Percentiles rank a stretch among this genome's conserved stretches.
These are phyloP conservation scores for Chaetorhynchus papuensis DNA, from an alignment of 2,113 vertebrate genomes.

Conservation along the genomic window DNA sequence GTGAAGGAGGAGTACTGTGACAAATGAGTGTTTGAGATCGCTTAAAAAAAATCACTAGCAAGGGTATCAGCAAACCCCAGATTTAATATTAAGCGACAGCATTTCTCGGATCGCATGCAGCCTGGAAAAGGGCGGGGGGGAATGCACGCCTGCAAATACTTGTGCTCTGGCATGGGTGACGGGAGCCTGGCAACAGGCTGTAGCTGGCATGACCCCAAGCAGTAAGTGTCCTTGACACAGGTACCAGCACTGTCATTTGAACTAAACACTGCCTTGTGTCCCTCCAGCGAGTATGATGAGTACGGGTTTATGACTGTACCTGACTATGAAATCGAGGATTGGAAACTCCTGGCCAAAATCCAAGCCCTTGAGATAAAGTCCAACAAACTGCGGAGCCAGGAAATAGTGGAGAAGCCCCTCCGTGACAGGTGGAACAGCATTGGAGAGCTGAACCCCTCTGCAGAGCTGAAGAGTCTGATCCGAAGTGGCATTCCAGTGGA, in stretches of 20 bases:
- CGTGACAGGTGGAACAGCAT: slow-evolving; percentile 81
- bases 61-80: background rate
- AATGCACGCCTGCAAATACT: background rate
- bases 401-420: slow-evolving; percentile 74
- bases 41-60: background rate
- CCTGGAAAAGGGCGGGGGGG: background rate
- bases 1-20: background rate
- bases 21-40: accelerated
- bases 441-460: slow-evolving; percentile 68
- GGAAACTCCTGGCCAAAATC: slow-evolving; percentile 90
- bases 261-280: background rate
- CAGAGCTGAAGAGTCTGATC: slow-evolving; percentile 83
- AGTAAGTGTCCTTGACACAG: background rate
- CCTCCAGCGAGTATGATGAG: slow-evolving; percentile 82
- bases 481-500: slow-evolving; percentile 81
- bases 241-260: background rate
- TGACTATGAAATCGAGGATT: slow-evolving; percentile 88
- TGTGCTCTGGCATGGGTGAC: background rate
- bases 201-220: background rate
- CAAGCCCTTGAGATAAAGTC: slow-evolving; percentile 89
- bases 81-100: background rate
- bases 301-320: slow-evolving; percentile 91
- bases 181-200: background rate
- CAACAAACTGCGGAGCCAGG: slow-evolving; percentile 80
- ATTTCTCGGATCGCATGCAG: background rate